Base-by-base conservation (phyloP, 2,797 vertebrate species). In the Falco rusticolus region DNA sequence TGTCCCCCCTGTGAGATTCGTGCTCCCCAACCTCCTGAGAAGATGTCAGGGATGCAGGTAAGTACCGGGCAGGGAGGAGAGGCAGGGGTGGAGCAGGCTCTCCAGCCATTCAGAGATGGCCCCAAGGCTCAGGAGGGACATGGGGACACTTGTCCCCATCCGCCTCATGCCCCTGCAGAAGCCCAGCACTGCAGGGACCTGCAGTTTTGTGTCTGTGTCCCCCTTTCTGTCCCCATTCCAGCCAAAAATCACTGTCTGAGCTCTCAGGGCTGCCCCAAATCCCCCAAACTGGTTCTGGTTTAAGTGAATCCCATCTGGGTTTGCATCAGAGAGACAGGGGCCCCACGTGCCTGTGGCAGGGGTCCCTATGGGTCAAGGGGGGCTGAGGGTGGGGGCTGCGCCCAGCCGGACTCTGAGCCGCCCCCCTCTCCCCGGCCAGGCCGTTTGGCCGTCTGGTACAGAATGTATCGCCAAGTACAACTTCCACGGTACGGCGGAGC, bases 381-480 rank as follows among this genome's bases (percentile, higher is more conserved):
- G 12, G 3, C 11, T 1, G 0, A 17, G 54, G 28, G 10, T 9
- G 51, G 37, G 59, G 57, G 76, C 0, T 3, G 1, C 34, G 0
- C 21, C 20, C 17, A 0, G 13, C 15, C 1, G 0, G 39, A 63
- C 84, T 48, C 90, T 50, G 18, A 84, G 9, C 37, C 16, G 0
- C 16, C 8, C 13, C 72, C 41, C 28, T 70, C 54, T 43, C 14
- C 54, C 76, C 0, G 45, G 10, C 26, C 94, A 98, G 98, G 99
- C 98, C 92, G 76, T 98, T 97, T 99, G 99, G 99, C 98, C 99
- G 0, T 98, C 98, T 13, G 99, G 99, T 98, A 99, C 99, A 82
- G 99, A 99, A 97, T 99, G 99, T 97, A 99, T 99, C 94, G 99
- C 99, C 97, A 99, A 99, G 96, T 99, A 99, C 97, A 99, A 99